phyloP scores from a whole-genome alignment of 2,888 invertebrate species.

The Pheosia gnoma region DNA sequence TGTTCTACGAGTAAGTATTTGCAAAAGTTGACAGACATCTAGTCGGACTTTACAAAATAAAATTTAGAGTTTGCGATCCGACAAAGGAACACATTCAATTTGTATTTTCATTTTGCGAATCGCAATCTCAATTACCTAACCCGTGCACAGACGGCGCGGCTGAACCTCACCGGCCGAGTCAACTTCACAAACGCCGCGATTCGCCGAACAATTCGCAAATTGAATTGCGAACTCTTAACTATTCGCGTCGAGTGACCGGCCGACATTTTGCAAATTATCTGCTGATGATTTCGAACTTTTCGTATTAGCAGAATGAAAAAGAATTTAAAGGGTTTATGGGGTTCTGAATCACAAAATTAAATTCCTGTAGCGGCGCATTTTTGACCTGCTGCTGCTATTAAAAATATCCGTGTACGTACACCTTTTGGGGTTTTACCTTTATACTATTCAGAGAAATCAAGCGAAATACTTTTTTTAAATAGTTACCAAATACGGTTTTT shows the following conservation, averaged over 20 bases:
- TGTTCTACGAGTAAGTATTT: too few species aligned
- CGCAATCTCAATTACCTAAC: neutral
- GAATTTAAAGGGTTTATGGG: too few species aligned
- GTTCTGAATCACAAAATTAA: too few species aligned
- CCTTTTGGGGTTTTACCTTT: too few species aligned
- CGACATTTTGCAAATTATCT: neutral
- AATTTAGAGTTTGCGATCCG: neutral
- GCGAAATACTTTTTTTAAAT: too few species aligned
- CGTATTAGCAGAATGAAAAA: neutral
- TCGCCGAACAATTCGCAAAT: slow-evolving; percentile 4
- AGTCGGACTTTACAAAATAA: neutral
- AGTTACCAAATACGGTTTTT: too few species aligned
- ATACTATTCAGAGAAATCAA: too few species aligned
- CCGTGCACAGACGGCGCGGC: neutral
- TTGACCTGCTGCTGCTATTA: too few species aligned
- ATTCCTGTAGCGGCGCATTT: too few species aligned
- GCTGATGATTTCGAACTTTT: neutral
- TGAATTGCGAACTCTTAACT: slow-evolving; percentile 4
- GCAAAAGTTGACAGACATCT: too few species aligned
- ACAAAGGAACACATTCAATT: neutral
- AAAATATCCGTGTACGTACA: too few species aligned
- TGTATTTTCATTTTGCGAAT: neutral
- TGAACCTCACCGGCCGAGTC: neutral
- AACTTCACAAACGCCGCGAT: neutral
- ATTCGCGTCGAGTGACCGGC: neutral